Evolutionary conservation across 2,797 vertebrate genomes (phyloP).

Genomic region (Babyrousa celebensis): DNA sequence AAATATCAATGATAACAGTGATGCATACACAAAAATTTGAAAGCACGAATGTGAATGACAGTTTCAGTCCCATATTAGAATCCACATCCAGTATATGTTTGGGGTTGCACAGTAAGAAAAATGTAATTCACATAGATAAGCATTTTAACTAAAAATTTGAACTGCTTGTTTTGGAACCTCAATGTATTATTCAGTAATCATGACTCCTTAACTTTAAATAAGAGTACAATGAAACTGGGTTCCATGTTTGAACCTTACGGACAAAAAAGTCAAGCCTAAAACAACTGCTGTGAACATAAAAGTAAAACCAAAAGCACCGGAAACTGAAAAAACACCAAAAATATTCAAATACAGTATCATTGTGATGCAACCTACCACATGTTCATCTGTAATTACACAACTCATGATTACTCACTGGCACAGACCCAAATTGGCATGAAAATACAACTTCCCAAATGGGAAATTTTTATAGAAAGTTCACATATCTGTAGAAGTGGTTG

Average conservation of each 20-base stretch:
- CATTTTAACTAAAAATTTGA: background rate
- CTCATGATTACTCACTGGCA: background rate
- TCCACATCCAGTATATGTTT: background rate
- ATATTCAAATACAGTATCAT: background rate
- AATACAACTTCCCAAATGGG: background rate
- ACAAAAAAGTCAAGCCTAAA: constrained; percentile 44
- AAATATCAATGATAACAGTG: background rate
- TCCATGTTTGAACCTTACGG: background rate
- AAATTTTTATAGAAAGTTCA: background rate
- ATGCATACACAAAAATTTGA: background rate
- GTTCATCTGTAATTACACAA: background rate
- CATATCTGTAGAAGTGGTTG: background rate
- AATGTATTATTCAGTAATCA: background rate
- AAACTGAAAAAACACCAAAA: background rate
- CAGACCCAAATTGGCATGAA: background rate
- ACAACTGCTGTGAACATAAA: background rate
- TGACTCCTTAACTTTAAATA: constrained; percentile 2
- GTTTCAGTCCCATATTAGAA: background rate
- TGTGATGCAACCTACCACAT: background rate
- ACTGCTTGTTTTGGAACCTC: constrained; percentile 14
- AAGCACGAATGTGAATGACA: background rate
- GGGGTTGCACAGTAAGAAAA: background rate
- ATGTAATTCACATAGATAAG: background rate
- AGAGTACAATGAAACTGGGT: background rate
- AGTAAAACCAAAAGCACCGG: background rate